A percentile compares a stretch with the other conserved stretches of the same genome.
Evolutionary conservation across 2,113 vertebrate genomes (phyloP).

Genomic region (Heptranchias perlo): DNA sequence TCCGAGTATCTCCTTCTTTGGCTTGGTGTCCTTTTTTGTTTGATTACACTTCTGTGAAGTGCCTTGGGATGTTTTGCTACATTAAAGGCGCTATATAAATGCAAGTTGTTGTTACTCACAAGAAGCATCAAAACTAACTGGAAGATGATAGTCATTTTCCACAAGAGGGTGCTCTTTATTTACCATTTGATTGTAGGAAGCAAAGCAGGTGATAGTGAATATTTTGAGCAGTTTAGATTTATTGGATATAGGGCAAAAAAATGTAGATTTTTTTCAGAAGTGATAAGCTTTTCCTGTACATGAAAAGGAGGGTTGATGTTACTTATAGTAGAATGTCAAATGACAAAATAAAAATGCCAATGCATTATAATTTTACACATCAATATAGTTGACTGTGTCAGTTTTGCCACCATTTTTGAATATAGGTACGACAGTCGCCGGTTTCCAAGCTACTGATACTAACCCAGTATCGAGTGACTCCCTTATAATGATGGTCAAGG

Average conservation of each 20-base stretch:
- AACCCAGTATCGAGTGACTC: background rate
- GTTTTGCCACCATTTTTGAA: background rate
- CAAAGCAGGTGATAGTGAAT: background rate
- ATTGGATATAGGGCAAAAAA: background rate
- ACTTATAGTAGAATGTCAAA: background rate
- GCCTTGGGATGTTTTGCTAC: background rate
- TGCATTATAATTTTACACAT: background rate
- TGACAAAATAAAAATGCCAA: background rate
- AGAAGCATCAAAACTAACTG: background rate
- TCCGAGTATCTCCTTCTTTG: background rate
- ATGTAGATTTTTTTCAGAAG: background rate
- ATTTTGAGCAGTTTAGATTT: background rate
- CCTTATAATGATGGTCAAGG: background rate
- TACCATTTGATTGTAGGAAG: background rate
- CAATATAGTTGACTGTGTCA: background rate
- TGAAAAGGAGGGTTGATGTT: background rate
- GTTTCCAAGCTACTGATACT: background rate
- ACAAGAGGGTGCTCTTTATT: slow-evolving; percentile 10
- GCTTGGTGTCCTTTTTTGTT: background rate
- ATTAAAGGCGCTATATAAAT: background rate
- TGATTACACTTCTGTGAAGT: background rate
- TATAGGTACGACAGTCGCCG: background rate
- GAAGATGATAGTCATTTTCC: background rate
- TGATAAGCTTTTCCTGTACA: background rate
- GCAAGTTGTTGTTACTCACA: background rate